Evolutionary conservation across 2,797 vertebrate species (phyloP).

Genomic region (Aratinga solstitialis): DNA sequence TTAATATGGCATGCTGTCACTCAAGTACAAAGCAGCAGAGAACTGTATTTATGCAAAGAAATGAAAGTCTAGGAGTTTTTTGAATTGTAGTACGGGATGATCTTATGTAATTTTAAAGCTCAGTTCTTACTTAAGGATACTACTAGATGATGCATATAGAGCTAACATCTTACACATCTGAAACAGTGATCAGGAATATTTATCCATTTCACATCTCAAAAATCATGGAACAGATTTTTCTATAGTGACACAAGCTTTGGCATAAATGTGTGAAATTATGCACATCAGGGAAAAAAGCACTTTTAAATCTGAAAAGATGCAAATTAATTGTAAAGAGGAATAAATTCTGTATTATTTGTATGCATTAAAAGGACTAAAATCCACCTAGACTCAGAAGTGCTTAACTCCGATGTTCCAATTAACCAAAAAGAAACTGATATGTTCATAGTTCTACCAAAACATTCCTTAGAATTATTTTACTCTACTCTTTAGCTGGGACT

Average conservation of each 20-base stretch:
- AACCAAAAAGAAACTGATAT: not conserved
- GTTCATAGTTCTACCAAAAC: not conserved
- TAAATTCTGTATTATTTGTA: not conserved
- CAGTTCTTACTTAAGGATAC: not conserved
- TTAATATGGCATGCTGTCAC: not conserved
- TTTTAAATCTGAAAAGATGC: not conserved
- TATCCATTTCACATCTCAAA: not conserved
- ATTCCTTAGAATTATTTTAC: not conserved
- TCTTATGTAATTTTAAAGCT: not conserved
- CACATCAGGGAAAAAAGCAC: not conserved
- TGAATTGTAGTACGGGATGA: not conserved
- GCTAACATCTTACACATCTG: rapidly evolving
- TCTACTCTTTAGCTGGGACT: rapidly evolving
- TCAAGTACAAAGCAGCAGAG: not conserved
- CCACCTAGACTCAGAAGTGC: not conserved
- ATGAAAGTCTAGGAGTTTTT: not conserved
- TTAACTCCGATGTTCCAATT: not conserved
- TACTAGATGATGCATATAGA: not conserved
- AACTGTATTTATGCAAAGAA: not conserved
- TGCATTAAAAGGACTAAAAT: not conserved
- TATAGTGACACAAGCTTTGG: not conserved
- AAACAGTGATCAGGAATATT: not conserved
- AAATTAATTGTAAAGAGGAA: not conserved
- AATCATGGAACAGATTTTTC: not conserved
- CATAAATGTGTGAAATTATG: not conserved